Evolutionary conservation across 1,140 invertebrate genomes (phyloP).

Genomic region (Diorhabda sublineata): DNA sequence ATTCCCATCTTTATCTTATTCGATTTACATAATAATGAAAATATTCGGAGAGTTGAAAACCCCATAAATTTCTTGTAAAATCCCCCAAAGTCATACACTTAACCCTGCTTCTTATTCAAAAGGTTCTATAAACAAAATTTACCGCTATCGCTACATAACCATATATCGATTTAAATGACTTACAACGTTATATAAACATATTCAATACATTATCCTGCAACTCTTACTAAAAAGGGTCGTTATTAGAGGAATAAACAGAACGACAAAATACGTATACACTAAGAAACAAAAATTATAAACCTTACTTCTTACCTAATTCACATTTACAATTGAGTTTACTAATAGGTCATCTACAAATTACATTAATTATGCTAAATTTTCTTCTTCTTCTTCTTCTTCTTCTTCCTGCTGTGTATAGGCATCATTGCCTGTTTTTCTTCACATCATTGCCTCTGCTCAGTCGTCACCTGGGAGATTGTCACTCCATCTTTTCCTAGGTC

Average conservation of each 20-base stretch:
- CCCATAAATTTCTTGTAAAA: background rate
- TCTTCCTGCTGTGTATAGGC: too few species aligned
- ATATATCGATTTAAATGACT: background rate
- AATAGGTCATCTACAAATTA: too few species aligned
- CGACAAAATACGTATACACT: background rate
- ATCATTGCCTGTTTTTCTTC: too few species aligned
- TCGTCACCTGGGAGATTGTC: too few species aligned
- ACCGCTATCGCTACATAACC: background rate
- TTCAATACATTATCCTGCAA: background rate
- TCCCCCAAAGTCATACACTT: background rate
- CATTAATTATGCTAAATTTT: too few species aligned
- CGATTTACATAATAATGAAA: background rate
- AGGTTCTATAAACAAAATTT: background rate
- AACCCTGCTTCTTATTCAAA: background rate
- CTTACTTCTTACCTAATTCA: too few species aligned
- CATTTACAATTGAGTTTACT: too few species aligned
- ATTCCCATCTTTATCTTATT: too few species aligned
- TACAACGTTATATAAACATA: slow-evolving; percentile 3
- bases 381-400: too few species aligned
- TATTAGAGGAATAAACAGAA: background rate
- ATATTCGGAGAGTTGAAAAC: background rate
- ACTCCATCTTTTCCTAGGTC: too few species aligned
- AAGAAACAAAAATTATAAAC: background rate
- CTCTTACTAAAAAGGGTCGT: background rate
- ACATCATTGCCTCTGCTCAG: too few species aligned